Evolutionary conservation across 2,888 invertebrate genomes (phyloP).

Genomic region (Drosophila maculinotata): DNA sequence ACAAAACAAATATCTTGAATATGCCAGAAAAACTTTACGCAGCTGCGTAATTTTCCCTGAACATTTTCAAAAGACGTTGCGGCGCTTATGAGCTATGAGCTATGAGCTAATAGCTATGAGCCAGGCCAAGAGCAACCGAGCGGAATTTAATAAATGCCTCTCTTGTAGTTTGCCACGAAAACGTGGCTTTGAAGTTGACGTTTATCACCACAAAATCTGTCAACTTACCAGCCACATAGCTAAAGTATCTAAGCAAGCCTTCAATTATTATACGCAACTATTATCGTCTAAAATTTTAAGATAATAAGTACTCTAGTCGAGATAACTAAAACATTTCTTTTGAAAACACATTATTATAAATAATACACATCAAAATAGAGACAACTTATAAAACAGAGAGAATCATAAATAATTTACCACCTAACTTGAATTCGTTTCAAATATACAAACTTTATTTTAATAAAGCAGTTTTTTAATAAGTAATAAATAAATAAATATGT

Average conservation of each 20-base stretch:
- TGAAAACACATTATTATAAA: too few species aligned
- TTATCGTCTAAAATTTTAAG: not conserved
- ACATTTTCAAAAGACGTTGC: conserved; percentile 53
- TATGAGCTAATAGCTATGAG: too few species aligned
- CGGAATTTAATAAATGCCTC: conserved; percentile 75
- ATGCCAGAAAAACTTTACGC: conserved; percentile 66
- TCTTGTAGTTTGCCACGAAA: conserved; percentile 44
- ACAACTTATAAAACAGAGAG: too few species aligned
- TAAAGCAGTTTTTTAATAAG: too few species aligned
- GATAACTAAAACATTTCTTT: too few species aligned
- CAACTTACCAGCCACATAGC: conserved; percentile 3
- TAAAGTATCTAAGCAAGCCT: conserved; percentile 5
- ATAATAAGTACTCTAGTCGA: too few species aligned
- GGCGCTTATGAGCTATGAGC: conserved; percentile 31
- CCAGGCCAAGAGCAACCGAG: conserved; percentile 31
- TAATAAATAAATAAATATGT: too few species aligned
- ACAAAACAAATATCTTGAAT: conserved; percentile 62
- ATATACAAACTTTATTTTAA: too few species aligned
- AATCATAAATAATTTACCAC: too few species aligned
- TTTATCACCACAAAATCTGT: conserved; percentile 34
- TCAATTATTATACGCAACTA: conserved; percentile 16
- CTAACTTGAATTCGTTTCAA: too few species aligned
- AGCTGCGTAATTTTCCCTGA: conserved; percentile 49
- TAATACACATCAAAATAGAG: too few species aligned
- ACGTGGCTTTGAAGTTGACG: conserved; percentile 64